Base-by-base conservation (phyloP, 2,113 vertebrate genomes). In the Hippocampus abdominalis region DNA sequence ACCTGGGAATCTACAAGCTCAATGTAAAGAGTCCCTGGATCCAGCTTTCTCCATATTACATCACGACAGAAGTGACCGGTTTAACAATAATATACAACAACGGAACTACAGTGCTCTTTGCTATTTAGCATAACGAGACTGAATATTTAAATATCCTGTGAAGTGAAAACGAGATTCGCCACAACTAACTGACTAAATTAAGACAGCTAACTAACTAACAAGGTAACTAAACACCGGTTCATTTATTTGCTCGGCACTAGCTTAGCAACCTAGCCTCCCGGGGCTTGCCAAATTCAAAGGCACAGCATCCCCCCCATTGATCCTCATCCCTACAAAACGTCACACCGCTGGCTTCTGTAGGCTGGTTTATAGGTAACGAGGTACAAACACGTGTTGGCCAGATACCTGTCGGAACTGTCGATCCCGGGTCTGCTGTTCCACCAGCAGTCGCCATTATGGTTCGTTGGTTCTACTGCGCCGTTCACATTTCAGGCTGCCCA, bases 361-460 rank as follows among this genome's bases (percentile, higher is more conserved):
- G 42, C 5, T 69, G 3, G 8, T 32, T 59, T 51, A 0, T 2
- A 71, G 20, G 25, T 2, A 42, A 42, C 0, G 8, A 20, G 44
- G 2, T 6, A 36, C 1, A 11, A 8, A 62, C 2, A 4, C 23
- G 11, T 23, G 56, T 12, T 0, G 0, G 7, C 27, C 11, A 60
- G 9, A 57, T 92, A 93, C 92, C 92, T 92, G 92, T 87, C 76
- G 86, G 88, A 77, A 83, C 84, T 76, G 86, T 82, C 49, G 87
- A 87, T 86, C 90, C 92, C 87, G 84, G 79, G 67, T 92, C 92
- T 76, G 87, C 85, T 73, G 84, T 82, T 75, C 81, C 90, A 87
- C 81, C 90, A 88, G 91, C 90, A 81, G 92, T 91, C 90, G 92
- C 92, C 92, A 93, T 93, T 90, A 88, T 72, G 88, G 49, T 82